These are phyloP conservation scores for Hyperoodon ampullatus DNA, from an alignment of 2,113 vertebrate genomes.

Conservation along the genomic window DNA sequence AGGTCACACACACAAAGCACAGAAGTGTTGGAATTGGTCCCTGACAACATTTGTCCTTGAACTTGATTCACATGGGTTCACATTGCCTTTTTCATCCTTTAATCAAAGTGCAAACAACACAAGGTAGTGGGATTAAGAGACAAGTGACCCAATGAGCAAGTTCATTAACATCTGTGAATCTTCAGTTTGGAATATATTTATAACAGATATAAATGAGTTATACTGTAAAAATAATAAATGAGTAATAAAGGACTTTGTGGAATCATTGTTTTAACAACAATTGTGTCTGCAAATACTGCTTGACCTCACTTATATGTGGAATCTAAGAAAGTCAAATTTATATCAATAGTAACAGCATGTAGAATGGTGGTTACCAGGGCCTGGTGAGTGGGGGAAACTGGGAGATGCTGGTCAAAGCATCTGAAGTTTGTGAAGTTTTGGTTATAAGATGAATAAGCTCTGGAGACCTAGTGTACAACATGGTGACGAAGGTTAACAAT, in stretches of 20 bases:
- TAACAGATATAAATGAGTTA: background rate
- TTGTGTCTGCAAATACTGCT: background rate
- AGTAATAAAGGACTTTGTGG: background rate
- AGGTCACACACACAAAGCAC: background rate
- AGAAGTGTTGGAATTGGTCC: background rate
- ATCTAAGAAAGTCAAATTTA: background rate
- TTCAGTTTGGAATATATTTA: background rate
- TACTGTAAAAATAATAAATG: background rate
- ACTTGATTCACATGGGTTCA: background rate
- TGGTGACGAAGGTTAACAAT: too few relatives aligned
- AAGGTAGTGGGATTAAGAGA: background rate
- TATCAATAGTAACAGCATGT: background rate
- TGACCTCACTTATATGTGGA: background rate
- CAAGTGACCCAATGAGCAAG: background rate
- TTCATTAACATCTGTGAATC: background rate
- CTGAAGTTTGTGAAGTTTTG: background rate
- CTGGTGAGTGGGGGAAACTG: fast-evolving
- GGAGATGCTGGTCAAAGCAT: background rate
- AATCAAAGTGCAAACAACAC: background rate
- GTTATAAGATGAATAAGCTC: background rate
- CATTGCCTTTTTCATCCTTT: background rate
- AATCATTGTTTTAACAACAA: background rate
- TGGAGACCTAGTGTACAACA: background rate
- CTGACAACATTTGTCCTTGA: background rate
- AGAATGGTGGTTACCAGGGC: background rate